Evolutionary conservation across 2,888 invertebrate genomes (phyloP).

Genomic region (Scaptomyza parva): DNA sequence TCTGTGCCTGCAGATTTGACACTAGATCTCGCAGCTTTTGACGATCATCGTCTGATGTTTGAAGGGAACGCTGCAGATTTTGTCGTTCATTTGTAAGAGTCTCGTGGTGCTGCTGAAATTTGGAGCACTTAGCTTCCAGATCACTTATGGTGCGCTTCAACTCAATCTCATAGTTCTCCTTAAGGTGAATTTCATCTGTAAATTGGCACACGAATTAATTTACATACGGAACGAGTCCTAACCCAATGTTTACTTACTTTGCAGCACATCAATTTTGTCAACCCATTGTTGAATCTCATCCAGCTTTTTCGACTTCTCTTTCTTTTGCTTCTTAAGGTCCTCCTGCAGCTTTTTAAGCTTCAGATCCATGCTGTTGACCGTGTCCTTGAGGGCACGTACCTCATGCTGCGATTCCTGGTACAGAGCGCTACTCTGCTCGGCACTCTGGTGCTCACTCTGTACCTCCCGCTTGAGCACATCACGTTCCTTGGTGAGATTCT

Average conservation of each 20-base stretch:
- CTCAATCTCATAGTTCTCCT: conserved; percentile 83
- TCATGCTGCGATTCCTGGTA: conserved; percentile 82
- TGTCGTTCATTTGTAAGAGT: conserved; percentile 91
- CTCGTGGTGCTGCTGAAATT: conserved; percentile 89
- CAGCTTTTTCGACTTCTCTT: conserved; percentile 81
- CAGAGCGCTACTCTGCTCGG: conserved; percentile 66
- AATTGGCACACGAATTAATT: too few relatives aligned
- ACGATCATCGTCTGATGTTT: conserved; percentile 88
- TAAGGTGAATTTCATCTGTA: conserved; percentile 82
- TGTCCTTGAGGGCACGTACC: conserved; percentile 81
- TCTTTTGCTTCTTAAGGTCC: conserved; percentile 73
- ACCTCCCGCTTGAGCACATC: conserved; percentile 82
- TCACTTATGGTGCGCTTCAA: conserved; percentile 82
- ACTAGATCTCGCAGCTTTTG: conserved; percentile 90
- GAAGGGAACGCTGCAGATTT: conserved; percentile 90
- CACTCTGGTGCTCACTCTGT: conserved; percentile 67
- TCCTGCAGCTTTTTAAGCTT: conserved; percentile 79
- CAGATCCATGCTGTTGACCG: conserved; percentile 72
- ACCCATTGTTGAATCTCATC: conserved; percentile 83
- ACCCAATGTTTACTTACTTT: conserved; percentile 76
- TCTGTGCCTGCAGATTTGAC: conserved; percentile 86
- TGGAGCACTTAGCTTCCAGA: conserved; percentile 77
- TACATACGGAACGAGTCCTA: background rate
- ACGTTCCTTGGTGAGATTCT: conserved; percentile 81
- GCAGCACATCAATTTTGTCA: conserved; percentile 81